A percentile compares a stretch with the other conserved stretches of the same genome.
These are phyloP conservation scores for Ophonus ardosiacus DNA, from an alignment of 2,888 invertebrate genomes.

Conservation along the genomic window DNA sequence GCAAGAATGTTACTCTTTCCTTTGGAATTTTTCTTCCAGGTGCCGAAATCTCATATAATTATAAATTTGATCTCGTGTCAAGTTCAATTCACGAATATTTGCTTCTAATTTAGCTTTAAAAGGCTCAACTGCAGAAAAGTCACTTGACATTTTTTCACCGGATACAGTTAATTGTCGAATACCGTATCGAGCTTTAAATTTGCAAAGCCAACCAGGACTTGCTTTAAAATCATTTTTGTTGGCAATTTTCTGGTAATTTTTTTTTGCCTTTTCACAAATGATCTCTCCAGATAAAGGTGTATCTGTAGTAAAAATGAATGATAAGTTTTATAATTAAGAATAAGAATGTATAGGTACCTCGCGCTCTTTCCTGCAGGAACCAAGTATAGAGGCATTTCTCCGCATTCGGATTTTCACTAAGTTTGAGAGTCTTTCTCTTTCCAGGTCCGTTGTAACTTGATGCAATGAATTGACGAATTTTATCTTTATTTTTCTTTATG, in stretches of 20 bases:
- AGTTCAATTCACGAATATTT: too few species aligned
- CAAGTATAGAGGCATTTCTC: constrained; percentile 53
- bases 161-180: too few species aligned
- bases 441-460: constrained; percentile 68
- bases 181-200: constrained; percentile 69
- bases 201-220: constrained; percentile 70
- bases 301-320: too few species aligned
- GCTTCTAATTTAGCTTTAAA: too few species aligned
- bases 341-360: too few species aligned
- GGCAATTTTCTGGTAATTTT: constrained; percentile 69
- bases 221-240: constrained; percentile 69
- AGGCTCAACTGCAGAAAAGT: too few species aligned
- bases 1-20: too few species aligned
- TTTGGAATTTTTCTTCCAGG: too few species aligned
- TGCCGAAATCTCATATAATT: too few species aligned
- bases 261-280: constrained; percentile 68
- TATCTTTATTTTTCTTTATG: constrained; percentile 63
- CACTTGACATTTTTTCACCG: too few species aligned
- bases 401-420: constrained; percentile 64
- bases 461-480: constrained; percentile 65
- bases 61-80: too few species aligned
- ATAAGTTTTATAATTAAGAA: too few species aligned
- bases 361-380: constrained; percentile 67
- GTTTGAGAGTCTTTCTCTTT: constrained; percentile 67
- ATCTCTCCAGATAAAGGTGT: constrained; percentile 68